phyloP scores from a whole-genome alignment of 2,113 vertebrate genomes.

The Esox niger region DNA sequence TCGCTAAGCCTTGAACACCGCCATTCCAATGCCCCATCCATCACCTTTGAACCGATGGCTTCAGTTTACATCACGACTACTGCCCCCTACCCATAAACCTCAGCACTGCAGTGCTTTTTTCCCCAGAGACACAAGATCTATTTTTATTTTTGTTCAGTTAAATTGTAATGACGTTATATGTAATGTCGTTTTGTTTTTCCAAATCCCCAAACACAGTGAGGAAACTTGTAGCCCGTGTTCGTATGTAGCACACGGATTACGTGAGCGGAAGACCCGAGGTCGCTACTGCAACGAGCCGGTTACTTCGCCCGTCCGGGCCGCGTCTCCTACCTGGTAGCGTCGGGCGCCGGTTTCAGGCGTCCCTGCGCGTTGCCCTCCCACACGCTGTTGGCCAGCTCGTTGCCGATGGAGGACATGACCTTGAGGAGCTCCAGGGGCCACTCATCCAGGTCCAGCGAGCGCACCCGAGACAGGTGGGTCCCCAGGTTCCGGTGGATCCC shows the following conservation, averaged over 20 bases:
- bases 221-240: too few relatives aligned
- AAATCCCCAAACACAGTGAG: too few relatives aligned
- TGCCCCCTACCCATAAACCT: background rate
- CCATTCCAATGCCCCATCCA: background rate
- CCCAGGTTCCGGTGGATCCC: constrained; percentile 97
- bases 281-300: too few relatives aligned
- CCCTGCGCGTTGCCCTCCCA: constrained; percentile 93
- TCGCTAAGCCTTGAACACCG: background rate
- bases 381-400: constrained; percentile 91
- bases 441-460: constrained; percentile 94
- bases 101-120: background rate
- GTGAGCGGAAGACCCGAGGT: too few relatives aligned
- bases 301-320: too few relatives aligned
- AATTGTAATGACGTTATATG: too few relatives aligned
- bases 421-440: constrained; percentile 95
- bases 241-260: too few relatives aligned
- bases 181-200: too few relatives aligned
- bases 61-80: background rate
- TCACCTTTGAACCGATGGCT: background rate
- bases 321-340: constrained; percentile 85
- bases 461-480: constrained; percentile 91
- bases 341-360: constrained; percentile 82
- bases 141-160: too few relatives aligned
- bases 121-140: too few relatives aligned
- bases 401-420: constrained; percentile 93